These are phyloP conservation scores for Hydropsyche betteni DNA, from an alignment of 2,888 invertebrate species.

Conservation along the genomic window DNA sequence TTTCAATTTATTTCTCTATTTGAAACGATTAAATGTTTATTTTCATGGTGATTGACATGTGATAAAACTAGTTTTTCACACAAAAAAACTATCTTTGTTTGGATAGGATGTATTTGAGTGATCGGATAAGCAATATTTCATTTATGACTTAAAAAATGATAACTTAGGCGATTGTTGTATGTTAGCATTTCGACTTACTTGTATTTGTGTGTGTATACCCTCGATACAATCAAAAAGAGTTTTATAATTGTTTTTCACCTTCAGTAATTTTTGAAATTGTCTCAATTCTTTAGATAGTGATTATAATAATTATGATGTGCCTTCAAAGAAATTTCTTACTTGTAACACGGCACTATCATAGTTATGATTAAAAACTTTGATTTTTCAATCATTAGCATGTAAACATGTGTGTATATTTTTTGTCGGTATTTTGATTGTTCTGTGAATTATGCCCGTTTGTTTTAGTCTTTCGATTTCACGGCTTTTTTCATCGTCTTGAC, in stretches of 20 bases:
- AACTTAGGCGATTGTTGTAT: neutral
- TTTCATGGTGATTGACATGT: too few relatives aligned
- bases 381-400: too few relatives aligned
- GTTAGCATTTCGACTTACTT: conserved; percentile 1
- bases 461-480: too few relatives aligned
- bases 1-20: too few relatives aligned
- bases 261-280: neutral
- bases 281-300: neutral
- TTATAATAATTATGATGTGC: conserved; percentile 34
- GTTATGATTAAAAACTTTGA: neutral
- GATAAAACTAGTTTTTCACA: too few relatives aligned
- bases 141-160: conserved; percentile 29
- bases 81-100: neutral
- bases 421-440: too few relatives aligned
- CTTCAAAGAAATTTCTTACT: conserved; percentile 34
- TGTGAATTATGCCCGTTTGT: too few relatives aligned
- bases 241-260: conserved; percentile 1
- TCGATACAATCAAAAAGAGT: conserved; percentile 4
- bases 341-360: conserved; percentile 35
- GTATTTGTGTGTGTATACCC: neutral
- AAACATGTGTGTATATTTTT: too few relatives aligned
- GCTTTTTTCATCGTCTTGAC: too few relatives aligned
- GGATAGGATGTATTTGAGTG: conserved; percentile 17
- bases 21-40: too few relatives aligned
- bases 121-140: conserved; percentile 48